phyloP scores from a whole-genome alignment of 2,797 vertebrate species.

The Syncerus caffer region DNA sequence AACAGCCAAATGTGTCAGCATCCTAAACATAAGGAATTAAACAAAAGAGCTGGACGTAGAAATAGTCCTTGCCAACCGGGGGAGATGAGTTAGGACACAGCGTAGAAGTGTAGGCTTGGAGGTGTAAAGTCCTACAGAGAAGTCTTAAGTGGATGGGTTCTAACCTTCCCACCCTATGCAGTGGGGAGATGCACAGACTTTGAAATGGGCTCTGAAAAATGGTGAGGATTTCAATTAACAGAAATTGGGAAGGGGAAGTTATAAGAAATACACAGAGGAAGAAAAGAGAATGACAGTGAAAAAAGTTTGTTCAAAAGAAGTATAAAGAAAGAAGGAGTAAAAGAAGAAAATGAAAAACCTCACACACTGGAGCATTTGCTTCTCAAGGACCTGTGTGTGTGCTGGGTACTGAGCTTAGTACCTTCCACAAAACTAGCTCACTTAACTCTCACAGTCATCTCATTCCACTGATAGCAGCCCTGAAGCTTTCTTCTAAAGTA shows the following conservation, averaged over 20 bases:
- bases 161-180: neutral
- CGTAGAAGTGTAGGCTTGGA: neutral
- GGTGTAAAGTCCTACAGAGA: neutral
- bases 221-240: neutral
- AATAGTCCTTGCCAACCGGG: neutral
- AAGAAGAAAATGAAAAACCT: neutral
- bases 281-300: neutral
- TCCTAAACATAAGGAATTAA: neutral
- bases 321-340: neutral
- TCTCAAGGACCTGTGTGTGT: too few relatives aligned
- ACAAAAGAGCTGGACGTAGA: neutral
- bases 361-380: neutral
- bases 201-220: neutral
- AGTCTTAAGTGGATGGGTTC: neutral
- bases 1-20: neutral
- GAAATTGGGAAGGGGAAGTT: neutral
- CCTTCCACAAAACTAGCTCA: neutral
- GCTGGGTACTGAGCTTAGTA: neutral
- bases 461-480: neutral
- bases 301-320: neutral
- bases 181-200: neutral
- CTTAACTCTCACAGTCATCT: neutral
- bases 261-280: neutral
- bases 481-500: neutral
- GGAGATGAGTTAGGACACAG: neutral